phyloP scores from a whole-genome alignment of 2,797 vertebrate species.

The Falco rusticolus region DNA sequence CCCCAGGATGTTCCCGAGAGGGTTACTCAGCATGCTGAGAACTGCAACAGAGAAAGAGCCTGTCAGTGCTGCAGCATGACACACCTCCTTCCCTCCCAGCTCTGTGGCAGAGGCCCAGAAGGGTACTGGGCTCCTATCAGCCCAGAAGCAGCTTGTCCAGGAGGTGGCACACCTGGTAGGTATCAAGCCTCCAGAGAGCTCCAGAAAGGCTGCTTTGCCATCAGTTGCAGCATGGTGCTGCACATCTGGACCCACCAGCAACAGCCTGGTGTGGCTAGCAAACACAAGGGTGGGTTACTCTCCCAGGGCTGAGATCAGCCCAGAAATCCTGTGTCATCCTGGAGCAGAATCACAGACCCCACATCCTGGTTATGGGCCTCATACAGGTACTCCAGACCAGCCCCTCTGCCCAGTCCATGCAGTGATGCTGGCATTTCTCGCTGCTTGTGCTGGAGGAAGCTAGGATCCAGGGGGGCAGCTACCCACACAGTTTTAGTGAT shows the following conservation, averaged over 20 bases:
- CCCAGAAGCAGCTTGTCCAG: accelerated
- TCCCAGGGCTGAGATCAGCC: neutral
- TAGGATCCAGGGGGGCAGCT: neutral
- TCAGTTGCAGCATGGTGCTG: accelerated
- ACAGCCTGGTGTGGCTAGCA: neutral
- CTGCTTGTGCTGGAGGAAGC: neutral
- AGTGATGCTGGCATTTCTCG: neutral
- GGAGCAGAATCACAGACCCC: neutral
- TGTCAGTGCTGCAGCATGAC: neutral
- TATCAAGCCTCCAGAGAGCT: neutral
- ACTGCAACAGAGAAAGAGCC: constrained; percentile 75
- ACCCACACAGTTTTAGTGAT: neutral
- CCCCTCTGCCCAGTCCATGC: neutral
- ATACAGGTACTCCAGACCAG: neutral
- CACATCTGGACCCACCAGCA: neutral
- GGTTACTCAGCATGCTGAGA: constrained; percentile 89
- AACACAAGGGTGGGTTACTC: neutral
- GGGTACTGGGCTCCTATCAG: neutral
- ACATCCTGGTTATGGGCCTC: accelerated
- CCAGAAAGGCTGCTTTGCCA: neutral
- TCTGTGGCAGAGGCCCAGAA: neutral
- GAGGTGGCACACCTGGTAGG: neutral
- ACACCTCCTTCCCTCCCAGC: neutral
- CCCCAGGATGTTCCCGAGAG: constrained; percentile 85
- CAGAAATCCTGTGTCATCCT: neutral